A percentile compares a stretch with the other conserved stretches of the same genome.
phyloP scores from a whole-genome alignment of 2,113 vertebrate genomes.

The Platichthys flesus region DNA sequence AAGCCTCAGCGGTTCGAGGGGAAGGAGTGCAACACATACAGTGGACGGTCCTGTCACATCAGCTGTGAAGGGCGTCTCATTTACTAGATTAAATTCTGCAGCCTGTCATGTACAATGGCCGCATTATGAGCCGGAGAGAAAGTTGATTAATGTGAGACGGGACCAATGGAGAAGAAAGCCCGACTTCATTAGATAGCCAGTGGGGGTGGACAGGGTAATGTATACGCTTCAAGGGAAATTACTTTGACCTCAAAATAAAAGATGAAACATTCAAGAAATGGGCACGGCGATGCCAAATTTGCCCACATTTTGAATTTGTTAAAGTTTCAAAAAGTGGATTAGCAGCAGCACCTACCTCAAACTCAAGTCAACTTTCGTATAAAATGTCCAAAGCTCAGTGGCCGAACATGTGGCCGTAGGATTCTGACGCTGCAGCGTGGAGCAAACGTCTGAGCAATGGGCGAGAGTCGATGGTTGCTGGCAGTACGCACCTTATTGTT shows the following conservation, averaged over 20 bases:
- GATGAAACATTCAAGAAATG: not conserved
- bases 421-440: no score
- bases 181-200: conserved; percentile 12
- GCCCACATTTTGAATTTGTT: no score
- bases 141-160: conserved; percentile 47
- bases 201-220: not conserved
- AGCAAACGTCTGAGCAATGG: no score
- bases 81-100: conserved; percentile 54
- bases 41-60: conserved; percentile 46
- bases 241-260: not conserved
- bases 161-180: conserved; percentile 38
- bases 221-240: not conserved
- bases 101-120: conserved; percentile 56
- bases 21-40: conserved; percentile 20
- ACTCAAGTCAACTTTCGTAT: no score
- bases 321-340: no score
- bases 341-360: no score
- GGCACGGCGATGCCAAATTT: no score
- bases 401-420: no score
- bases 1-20: conserved; percentile 23
- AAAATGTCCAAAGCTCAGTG: no score
- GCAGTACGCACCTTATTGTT: no score
- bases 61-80: conserved; percentile 52
- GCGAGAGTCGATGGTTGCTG: no score
- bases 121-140: conserved; percentile 36